Conservation (phyloP, 2,888 invertebrate genomes). For the Eumacrocentrus americanus region DNA sequence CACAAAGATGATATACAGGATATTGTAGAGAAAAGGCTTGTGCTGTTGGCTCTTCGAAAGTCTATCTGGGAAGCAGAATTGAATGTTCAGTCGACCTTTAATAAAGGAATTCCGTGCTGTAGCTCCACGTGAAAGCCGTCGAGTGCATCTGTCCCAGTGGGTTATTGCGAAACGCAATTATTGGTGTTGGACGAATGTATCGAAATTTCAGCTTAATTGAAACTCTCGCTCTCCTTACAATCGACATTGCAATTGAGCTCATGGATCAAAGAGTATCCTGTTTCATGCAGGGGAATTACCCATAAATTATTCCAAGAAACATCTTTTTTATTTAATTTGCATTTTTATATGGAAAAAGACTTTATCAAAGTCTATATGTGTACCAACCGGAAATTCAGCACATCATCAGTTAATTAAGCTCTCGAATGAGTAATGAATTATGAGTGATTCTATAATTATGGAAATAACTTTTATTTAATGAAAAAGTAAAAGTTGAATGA, state of each 20-base stretch:
- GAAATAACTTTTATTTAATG: background rate
- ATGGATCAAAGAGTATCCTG: background rate
- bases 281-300: background rate
- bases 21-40: background rate
- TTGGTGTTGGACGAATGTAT: conserved; percentile 2
- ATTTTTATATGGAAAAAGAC: too few species aligned
- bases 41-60: background rate
- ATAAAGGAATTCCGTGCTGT: conserved; percentile 13
- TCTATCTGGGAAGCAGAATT: background rate
- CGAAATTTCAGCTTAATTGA: conserved; percentile 20
- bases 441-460: background rate
- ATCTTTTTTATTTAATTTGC: background rate
- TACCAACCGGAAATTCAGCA: too few species aligned
- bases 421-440: background rate
- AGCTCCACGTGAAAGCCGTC: conserved; percentile 8
- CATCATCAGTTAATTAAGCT: background rate
- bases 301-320: background rate
- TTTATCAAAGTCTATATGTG: too few species aligned
- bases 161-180: conserved; percentile 17
- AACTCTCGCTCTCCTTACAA: background rate
- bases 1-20: too few species aligned
- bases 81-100: conserved; percentile 6
- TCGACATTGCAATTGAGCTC: background rate
- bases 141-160: conserved; percentile 12
- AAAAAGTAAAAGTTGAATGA: conserved; percentile 9